Evolutionary conservation across 2,797 vertebrate species (phyloP), one percentile per base, ranked within the genome.

Genomic region (Enteromius radiatus): DNA sequence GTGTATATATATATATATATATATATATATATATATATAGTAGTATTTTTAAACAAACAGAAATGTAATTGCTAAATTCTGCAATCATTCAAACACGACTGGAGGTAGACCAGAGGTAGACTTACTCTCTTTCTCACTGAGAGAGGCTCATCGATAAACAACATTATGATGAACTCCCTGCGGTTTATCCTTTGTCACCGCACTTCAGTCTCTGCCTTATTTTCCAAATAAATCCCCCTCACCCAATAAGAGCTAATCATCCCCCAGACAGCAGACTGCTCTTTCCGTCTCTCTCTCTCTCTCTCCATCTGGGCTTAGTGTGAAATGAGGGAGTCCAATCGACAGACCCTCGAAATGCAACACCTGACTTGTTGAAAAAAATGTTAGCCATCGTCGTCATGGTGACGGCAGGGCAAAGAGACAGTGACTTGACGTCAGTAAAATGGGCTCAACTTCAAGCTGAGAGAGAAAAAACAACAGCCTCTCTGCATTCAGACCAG

Each of bases 381-480:
- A 68, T 91, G 92, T 94, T 94, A 93, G 89, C 92, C 91, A 86
- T 82, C 74, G 92, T 96, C 94, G 89, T 93, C 93, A 92, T 94
- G 93, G 94, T 90, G 92, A 96, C 89, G 84, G 92, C 89, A 82
- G 90, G 87, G 92, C 85, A 86, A 86, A 91, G 86, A 92, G 15
- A 64, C 87, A 81, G 87, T 78, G 86, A 88, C 80, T 88, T 95
- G 93, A 93, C 89, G 88, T 93, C 93, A 93, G 88, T 87, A 78
- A 76, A 89, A 33, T 71, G 89, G 91, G 89, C 90, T 92, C 90
- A 94, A 92, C 91, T 90, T 89, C 89, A 90, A 86, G 90, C 88
- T 81, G 87, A 90, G 89, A 84, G 87, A 91, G 90, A 90, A 86
- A 80, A 86, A 88, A 56, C 78, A 84, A 74, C 84, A 82, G 79